phyloP scores from a whole-genome alignment of 2,113 vertebrate genomes.

The Anoplopoma fimbria region DNA sequence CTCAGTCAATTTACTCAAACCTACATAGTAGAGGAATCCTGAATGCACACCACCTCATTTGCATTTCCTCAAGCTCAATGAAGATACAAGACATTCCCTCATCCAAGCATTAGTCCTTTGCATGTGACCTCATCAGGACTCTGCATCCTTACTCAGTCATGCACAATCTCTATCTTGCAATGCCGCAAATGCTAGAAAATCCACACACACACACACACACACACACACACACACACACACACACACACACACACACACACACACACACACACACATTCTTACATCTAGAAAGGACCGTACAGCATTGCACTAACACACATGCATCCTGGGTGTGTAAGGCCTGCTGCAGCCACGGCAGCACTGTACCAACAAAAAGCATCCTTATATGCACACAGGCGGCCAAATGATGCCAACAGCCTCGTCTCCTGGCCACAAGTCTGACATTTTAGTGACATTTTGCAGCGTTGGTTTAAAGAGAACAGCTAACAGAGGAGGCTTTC shows the following conservation, averaged over 20 bases:
- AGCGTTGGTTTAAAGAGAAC: neutral
- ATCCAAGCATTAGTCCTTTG: neutral
- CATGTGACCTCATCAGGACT: neutral
- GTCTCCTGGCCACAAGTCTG: neutral
- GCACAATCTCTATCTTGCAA: neutral
- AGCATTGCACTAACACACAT: constrained; percentile 11
- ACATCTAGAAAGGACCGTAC: neutral
- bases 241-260: constrained; percentile 37
- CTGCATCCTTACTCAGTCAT: neutral
- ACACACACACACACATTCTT: constrained; percentile 33
- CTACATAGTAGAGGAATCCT: neutral
- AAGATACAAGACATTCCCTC: neutral
- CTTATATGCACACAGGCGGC: constrained; percentile 6
- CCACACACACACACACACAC: constrained; percentile 36
- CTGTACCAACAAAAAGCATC: neutral
- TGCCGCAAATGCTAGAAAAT: constrained; percentile 3
- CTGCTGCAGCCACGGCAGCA: constrained; percentile 38
- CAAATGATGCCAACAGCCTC: neutral
- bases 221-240: constrained; percentile 36
- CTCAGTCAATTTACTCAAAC: neutral
- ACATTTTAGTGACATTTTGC: neutral
- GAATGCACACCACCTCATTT: neutral
- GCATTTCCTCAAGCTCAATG: neutral
- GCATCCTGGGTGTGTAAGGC: constrained; percentile 53
- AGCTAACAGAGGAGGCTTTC: neutral